phyloP scores from a whole-genome alignment of 2,113 vertebrate species.

The Pyrgilauda ruficollis region DNA sequence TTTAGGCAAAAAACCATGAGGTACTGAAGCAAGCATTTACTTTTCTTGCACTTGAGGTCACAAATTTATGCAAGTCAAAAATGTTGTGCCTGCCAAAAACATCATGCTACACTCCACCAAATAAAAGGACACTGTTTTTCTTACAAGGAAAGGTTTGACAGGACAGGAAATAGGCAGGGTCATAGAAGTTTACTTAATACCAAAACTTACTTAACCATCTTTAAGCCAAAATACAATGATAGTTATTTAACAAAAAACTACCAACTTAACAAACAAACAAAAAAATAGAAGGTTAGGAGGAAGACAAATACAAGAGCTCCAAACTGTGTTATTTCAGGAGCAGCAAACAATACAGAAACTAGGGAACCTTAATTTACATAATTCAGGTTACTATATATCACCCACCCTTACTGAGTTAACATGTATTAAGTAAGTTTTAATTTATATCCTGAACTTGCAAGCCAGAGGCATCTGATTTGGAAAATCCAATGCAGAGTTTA shows the following conservation, averaged over 20 bases:
- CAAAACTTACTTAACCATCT: conserved; percentile 70
- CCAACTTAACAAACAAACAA: too few species aligned
- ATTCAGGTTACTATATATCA: not conserved
- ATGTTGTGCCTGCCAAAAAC: conserved; percentile 74
- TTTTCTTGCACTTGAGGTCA: conserved; percentile 75
- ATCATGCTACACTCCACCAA: conserved; percentile 75
- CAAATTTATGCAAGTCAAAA: conserved; percentile 80
- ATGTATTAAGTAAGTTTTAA: not conserved
- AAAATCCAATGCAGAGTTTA: not conserved
- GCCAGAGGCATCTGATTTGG: not conserved
- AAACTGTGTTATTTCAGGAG: not conserved
- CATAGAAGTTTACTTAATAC: conserved; percentile 73
- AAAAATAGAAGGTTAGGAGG: not conserved
- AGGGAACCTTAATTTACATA: not conserved
- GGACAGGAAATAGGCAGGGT: conserved; percentile 77
- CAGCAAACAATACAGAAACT: conserved; percentile 15
- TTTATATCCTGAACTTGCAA: conserved; percentile 4
- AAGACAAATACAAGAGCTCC: not conserved
- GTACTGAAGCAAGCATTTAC: conserved; percentile 68
- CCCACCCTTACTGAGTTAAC: not conserved
- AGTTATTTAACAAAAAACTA: not conserved
- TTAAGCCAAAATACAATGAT: conserved; percentile 71
- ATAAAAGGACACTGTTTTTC: conserved; percentile 82
- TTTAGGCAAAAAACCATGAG: conserved; percentile 53
- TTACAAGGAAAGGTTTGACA: conserved; percentile 80